Percentiles rank a stretch among this genome's conserved stretches.
Evolutionary conservation across 2,888 invertebrate genomes (phyloP).

Genomic region (Zaprionus bogoriensis): DNA sequence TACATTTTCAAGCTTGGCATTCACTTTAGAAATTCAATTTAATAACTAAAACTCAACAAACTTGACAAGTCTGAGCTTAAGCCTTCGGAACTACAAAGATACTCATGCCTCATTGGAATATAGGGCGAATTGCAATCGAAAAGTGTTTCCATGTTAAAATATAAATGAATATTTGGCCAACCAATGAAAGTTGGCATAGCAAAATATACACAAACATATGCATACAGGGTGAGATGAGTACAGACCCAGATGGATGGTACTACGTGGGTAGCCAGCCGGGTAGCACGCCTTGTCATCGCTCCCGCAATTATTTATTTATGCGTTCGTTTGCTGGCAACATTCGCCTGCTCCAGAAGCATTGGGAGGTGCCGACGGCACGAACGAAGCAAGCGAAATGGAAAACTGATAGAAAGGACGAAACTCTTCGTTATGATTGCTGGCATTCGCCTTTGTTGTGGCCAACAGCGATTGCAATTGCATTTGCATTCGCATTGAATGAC

Average conservation of each 20-base stretch:
- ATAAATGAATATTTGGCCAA: too few relatives aligned
- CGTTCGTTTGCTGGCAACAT: constrained; percentile 15
- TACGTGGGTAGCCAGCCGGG: neutral
- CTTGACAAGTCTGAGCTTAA: too few relatives aligned
- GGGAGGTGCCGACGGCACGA: neutral
- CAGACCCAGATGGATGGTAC: neutral
- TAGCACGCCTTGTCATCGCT: neutral
- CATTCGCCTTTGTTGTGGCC: neutral
- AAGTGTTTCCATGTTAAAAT: too few relatives aligned
- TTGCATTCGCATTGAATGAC: neutral
- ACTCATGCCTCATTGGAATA: too few relatives aligned
- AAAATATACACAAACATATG: too few relatives aligned
- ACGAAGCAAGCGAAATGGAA: neutral
- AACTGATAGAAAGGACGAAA: neutral
- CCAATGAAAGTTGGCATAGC: too few relatives aligned
- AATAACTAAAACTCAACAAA: too few relatives aligned
- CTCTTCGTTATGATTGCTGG: constrained; percentile 8
- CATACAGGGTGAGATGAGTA: too few relatives aligned
- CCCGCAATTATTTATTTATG: constrained; percentile 50
- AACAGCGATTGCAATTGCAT: constrained; percentile 14
- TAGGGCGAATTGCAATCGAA: too few relatives aligned
- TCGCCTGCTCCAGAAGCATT: neutral
- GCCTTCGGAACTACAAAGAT: too few relatives aligned
- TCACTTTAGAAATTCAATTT: too few relatives aligned
- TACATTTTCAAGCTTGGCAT: too few relatives aligned